These are phyloP conservation scores for Phalloptychus januarius DNA, from an alignment of 2,797 vertebrate species.

Conservation along the genomic window DNA sequence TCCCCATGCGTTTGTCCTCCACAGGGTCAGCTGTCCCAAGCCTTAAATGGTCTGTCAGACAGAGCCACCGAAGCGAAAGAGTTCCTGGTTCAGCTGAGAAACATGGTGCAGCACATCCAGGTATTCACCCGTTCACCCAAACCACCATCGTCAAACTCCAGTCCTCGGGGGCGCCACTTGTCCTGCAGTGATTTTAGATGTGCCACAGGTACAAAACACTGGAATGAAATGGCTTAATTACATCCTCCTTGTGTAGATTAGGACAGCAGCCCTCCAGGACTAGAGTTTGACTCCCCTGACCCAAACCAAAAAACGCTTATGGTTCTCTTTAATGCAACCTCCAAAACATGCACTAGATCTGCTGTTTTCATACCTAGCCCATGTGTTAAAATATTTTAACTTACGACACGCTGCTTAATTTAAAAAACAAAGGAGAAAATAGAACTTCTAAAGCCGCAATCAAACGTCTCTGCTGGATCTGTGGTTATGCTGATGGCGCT, in stretches of 20 bases:
- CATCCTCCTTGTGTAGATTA: too few relatives aligned
- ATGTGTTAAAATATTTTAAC: neutral
- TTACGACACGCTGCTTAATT: neutral
- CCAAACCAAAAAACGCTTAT: neutral
- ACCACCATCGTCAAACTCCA: too few relatives aligned
- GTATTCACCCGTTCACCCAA: slow-evolving; percentile 67
- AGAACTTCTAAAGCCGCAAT: neutral
- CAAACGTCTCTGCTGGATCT: neutral
- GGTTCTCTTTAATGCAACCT: neutral
- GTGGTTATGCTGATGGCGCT: neutral
- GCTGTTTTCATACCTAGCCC: neutral
- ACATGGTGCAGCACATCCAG: slow-evolving; percentile 99
- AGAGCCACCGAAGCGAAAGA: slow-evolving; percentile 97
- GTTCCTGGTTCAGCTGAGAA: slow-evolving; percentile 95
- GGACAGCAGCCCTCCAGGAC: too few relatives aligned
- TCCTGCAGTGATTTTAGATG: too few relatives aligned
- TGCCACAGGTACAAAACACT: too few relatives aligned
- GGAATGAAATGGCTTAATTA: too few relatives aligned
- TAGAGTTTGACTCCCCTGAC: too few relatives aligned
- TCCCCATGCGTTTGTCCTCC: slow-evolving; percentile 23
- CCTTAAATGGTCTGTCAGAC: slow-evolving; percentile 93
- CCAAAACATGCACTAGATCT: neutral
- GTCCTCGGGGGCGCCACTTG: too few relatives aligned
- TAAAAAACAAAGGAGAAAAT: neutral
- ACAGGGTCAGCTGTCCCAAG: slow-evolving; percentile 97